These are phyloP conservation scores for Branchellion lobata DNA, from an alignment of 2,888 invertebrate genomes.

Conservation along the genomic window DNA sequence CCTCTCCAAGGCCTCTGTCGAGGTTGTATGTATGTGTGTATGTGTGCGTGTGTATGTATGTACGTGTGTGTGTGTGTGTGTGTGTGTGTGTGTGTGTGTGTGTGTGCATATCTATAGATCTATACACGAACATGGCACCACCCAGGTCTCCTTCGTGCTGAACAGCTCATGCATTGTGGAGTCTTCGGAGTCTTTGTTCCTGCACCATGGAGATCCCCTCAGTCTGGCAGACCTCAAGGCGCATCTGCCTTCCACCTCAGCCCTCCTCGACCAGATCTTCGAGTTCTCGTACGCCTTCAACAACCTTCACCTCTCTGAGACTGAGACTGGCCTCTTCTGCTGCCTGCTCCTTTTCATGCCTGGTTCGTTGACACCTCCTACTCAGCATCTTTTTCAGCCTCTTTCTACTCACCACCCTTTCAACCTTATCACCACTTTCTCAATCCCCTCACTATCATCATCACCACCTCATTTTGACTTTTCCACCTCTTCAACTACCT, in stretches of 20 bases:
- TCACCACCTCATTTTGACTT: too few species aligned
- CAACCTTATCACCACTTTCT: too few species aligned
- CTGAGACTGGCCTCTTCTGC: slow-evolving; percentile 60
- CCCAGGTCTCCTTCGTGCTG: slow-evolving; percentile 61
- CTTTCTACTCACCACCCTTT: background rate
- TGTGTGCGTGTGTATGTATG: background rate
- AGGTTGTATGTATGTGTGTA: slow-evolving; percentile 4
- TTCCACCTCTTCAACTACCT: too few species aligned
- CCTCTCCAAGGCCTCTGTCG: slow-evolving; percentile 16
- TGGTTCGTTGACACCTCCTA: slow-evolving; percentile 33
- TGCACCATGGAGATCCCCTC: slow-evolving; percentile 53
- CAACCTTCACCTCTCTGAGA: slow-evolving; percentile 58
- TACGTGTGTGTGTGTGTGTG: background rate
- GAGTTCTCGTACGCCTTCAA: slow-evolving; percentile 60
- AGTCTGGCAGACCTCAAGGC: slow-evolving; percentile 59
- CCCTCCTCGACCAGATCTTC: slow-evolving; percentile 61
- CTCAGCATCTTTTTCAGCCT: background rate
- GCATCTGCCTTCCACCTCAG: slow-evolving; percentile 59
- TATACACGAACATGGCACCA: too few species aligned
- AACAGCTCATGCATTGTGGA: slow-evolving; percentile 60
- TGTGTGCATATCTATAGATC: too few species aligned
- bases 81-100: too few species aligned
- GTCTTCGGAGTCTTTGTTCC: slow-evolving; percentile 58
- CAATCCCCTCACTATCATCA: too few species aligned
- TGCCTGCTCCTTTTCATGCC: slow-evolving; percentile 59